Percentiles rank a stretch among this genome's conserved stretches.
phyloP scores from a whole-genome alignment of 1,140 invertebrate genomes.

The Berghia stephanieae region DNA sequence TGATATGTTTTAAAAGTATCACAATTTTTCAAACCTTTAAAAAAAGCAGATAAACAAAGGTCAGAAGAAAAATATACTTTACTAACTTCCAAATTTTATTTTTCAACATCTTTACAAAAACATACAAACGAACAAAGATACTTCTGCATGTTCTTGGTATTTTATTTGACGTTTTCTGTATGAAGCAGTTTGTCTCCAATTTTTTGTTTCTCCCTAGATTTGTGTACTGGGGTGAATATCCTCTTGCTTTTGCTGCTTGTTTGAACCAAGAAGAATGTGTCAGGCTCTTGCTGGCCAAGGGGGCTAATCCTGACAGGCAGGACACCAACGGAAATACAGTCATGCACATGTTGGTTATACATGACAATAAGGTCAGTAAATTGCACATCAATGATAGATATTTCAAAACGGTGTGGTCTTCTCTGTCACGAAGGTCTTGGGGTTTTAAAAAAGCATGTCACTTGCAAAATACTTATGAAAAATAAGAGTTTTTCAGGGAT shows the following conservation, averaged over 20 bases:
- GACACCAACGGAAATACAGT: conserved; percentile 98
- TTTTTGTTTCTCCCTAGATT: conserved; percentile 68
- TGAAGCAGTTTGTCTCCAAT: neutral
- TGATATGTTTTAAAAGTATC: too few species aligned
- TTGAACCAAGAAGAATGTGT: conserved; percentile 97
- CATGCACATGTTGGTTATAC: conserved; percentile 95
- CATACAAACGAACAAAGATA: neutral
- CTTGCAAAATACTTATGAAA: too few species aligned
- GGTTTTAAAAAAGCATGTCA: too few species aligned
- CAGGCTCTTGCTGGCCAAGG: conserved; percentile 86
- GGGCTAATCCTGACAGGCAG: conserved; percentile 89
- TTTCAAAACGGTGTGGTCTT: too few species aligned
- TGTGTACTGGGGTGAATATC: conserved; percentile 99
- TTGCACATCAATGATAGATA: too few species aligned
- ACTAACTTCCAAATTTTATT: too few species aligned
- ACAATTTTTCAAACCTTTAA: too few species aligned
- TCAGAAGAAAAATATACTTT: too few species aligned
- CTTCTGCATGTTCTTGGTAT: neutral
- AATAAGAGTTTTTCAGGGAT: too few species aligned
- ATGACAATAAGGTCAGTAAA: conserved; percentile 83
- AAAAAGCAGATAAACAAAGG: too few species aligned
- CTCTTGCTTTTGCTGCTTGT: conserved; percentile 94
- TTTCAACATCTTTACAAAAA: too few species aligned
- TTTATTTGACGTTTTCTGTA: neutral
- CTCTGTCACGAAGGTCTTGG: too few species aligned